phyloP scores from a whole-genome alignment of 92 coral and sea anemone species.

The Epizoanthus fatuus region DNA sequence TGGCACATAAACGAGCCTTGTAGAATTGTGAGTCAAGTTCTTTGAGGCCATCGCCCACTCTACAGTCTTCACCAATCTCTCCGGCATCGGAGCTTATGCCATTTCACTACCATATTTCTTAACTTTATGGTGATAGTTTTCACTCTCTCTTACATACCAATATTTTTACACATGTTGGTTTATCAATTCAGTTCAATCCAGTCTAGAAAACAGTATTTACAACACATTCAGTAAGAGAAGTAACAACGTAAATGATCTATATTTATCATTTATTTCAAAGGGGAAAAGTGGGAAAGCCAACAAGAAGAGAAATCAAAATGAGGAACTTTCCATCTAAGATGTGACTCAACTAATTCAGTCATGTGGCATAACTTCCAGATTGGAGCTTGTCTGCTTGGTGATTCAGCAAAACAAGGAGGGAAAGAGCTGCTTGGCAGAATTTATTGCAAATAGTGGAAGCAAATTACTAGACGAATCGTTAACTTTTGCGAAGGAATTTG shows the following conservation, averaged over 20 bases:
- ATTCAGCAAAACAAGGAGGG: slow-evolving; percentile 27
- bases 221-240: too few species aligned
- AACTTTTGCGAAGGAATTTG: background rate
- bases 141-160: too few species aligned
- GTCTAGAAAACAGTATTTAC: too few species aligned
- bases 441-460: slow-evolving; percentile 47
- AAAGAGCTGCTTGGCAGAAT: slow-evolving; percentile 43
- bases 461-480: slow-evolving; percentile 47
- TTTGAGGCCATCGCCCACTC: too few species aligned
- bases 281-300: background rate
- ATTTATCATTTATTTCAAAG: background rate
- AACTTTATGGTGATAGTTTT: too few species aligned
- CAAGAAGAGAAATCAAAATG: slow-evolving; percentile 17
- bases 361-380: slow-evolving; percentile 7
- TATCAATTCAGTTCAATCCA: too few species aligned
- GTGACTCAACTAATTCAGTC: slow-evolving; percentile 30
- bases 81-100: background rate
- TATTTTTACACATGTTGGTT: too few species aligned
- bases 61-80: background rate
- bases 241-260: too few species aligned
- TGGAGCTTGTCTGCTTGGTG: slow-evolving; percentile 35
- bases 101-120: too few species aligned
- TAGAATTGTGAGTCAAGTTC: too few species aligned
- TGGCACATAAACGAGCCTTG: background rate
- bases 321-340: slow-evolving; percentile 23